Conservation (phyloP, 2,888 invertebrate species). For the Dryocosmus kuriphilus region DNA sequence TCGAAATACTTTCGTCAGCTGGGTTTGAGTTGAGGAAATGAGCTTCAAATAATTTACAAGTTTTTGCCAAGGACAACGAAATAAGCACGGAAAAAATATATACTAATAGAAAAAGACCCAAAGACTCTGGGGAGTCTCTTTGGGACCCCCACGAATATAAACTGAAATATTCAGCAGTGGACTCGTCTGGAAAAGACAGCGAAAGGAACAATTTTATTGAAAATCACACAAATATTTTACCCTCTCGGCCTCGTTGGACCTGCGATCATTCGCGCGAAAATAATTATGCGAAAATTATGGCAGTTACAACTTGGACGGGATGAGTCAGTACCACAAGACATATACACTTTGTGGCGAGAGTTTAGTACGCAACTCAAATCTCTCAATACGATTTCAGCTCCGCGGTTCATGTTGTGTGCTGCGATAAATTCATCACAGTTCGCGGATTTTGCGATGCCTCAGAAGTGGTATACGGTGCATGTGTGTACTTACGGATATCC, state of each 20-base stretch:
- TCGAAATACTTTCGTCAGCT: neutral
- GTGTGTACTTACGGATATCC: slow-evolving; percentile 36
- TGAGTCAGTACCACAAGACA: slow-evolving; percentile 43
- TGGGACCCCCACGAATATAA: no score
- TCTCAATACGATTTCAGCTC: slow-evolving; percentile 1
- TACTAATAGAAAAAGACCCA: neutral
- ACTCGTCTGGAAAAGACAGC: no score
- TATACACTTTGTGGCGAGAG: slow-evolving; percentile 6
- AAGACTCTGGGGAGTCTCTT: neutral
- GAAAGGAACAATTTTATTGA: no score
- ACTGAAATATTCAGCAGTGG: no score
- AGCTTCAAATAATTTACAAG: neutral
- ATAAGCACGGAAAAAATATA: no score
- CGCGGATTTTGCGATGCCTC: slow-evolving; percentile 54
- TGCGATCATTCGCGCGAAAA: slow-evolving; percentile 43
- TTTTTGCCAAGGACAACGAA: neutral
- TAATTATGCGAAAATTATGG: no score
- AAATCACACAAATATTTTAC: slow-evolving; percentile 44
- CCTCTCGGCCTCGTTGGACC: slow-evolving; percentile 47
- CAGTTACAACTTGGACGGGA: slow-evolving; percentile 52
- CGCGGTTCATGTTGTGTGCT: neutral
- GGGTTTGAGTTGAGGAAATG: neutral
- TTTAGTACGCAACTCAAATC: neutral
- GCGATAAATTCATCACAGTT: neutral
- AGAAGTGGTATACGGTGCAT: slow-evolving; percentile 43